Evolutionary conservation across 2,888 invertebrate genomes (phyloP).

Genomic region (Epinotia ramella): DNA sequence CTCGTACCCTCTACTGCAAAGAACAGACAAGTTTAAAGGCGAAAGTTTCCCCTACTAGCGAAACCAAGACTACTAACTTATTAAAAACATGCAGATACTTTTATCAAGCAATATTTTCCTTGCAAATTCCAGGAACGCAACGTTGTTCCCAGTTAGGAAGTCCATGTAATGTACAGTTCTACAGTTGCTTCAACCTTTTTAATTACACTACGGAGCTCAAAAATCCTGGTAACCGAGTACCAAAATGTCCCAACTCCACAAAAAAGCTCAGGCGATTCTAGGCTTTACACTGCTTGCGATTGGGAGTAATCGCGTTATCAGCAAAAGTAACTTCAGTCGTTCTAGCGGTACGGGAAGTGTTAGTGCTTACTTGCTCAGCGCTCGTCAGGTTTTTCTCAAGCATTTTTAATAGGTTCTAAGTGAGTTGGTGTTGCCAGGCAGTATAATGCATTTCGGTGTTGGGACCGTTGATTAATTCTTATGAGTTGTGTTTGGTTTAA

Average conservation of each 20-base stretch:
- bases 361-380: not conserved
- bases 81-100: conserved; percentile 21
- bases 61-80: conserved; percentile 1
- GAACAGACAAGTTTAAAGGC: not conserved
- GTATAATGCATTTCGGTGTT: not conserved
- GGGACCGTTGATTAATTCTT: not conserved
- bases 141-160: conserved; percentile 18
- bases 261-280: not conserved
- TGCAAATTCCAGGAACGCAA: conserved; percentile 17
- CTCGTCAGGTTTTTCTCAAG: conserved; percentile 9
- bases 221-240: not conserved
- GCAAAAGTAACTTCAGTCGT: too few species aligned
- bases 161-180: not conserved
- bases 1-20: not conserved
- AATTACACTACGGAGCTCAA: conserved; percentile 3
- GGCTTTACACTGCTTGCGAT: not conserved
- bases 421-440: not conserved
- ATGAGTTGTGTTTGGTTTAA: conserved; percentile 2
- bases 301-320: not conserved
- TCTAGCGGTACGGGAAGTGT: not conserved
- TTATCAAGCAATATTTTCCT: conserved; percentile 24
- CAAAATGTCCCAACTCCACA: not conserved
- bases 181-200: conserved; percentile 10
- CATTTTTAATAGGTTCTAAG: not conserved
- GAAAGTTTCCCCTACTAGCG: not conserved